These are phyloP conservation scores for Phenganax marumi DNA, from an alignment of 92 coral and sea anemone species.

Conservation along the genomic window DNA sequence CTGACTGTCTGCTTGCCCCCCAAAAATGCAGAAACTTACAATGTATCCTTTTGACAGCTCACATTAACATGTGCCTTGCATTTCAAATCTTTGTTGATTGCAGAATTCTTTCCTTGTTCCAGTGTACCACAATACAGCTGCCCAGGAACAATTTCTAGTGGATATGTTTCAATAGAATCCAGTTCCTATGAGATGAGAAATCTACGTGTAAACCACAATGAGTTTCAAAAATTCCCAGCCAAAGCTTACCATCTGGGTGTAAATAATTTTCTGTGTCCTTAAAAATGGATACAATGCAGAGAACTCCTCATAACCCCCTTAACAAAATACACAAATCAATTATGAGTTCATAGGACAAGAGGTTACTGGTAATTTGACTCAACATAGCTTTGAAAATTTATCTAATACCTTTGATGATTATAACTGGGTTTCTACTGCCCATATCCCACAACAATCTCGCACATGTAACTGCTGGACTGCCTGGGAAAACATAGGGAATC, in stretches of 20 bases:
- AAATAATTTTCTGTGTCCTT: slow-evolving; percentile 89
- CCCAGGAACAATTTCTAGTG: slow-evolving; percentile 83
- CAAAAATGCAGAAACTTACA: slow-evolving; percentile 58
- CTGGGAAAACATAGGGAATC: slow-evolving; percentile 40
- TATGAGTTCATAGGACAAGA: neutral
- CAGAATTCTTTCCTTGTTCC: slow-evolving; percentile 65
- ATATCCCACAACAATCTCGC: slow-evolving; percentile 94
- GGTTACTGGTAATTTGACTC: neutral
- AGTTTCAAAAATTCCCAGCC: neutral
- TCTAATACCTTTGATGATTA: slow-evolving; percentile 74
- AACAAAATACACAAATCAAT: neutral
- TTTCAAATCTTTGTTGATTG: slow-evolving; percentile 82
- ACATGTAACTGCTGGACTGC: slow-evolving; percentile 82
- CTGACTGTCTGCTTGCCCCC: neutral
- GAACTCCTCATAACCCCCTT: slow-evolving; percentile 92
- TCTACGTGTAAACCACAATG: neutral
- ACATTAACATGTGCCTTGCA: slow-evolving; percentile 86
- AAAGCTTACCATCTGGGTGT: slow-evolving; percentile 75
- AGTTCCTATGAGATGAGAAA: slow-evolving; percentile 62
- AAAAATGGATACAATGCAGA: slow-evolving; percentile 92
- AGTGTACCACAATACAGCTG: slow-evolving; percentile 74
- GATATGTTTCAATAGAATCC: slow-evolving; percentile 71
- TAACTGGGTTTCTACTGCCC: slow-evolving; percentile 87
- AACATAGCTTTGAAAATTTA: neutral
- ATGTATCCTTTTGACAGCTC: slow-evolving; percentile 61